Conservation (phyloP, 2,797 vertebrate genomes). For the Sebastes glaucus region DNA sequence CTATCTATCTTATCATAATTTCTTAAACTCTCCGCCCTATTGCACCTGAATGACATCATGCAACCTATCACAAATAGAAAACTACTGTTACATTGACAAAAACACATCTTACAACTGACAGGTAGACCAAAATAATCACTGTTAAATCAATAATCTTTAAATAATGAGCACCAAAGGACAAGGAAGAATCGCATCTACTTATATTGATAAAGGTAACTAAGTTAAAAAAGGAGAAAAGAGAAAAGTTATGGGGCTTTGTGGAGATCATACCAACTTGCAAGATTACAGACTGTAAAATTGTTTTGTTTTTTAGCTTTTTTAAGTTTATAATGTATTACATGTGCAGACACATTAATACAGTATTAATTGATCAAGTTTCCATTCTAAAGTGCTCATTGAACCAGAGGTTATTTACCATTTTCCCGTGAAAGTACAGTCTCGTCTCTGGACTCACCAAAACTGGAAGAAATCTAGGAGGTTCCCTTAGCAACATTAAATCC, state of each 20-base stretch:
- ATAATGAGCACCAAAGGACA: neutral
- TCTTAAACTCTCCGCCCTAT: rapidly evolving
- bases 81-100: neutral
- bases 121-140: neutral
- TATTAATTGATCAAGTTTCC: too few relatives aligned
- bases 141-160: neutral
- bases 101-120: neutral
- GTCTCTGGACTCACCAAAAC: too few relatives aligned
- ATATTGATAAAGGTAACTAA: neutral
- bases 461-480: too few relatives aligned
- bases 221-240: too few relatives aligned
- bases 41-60: neutral
- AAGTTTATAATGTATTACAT: neutral
- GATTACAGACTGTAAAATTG: too few relatives aligned
- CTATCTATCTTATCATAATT: too few relatives aligned
- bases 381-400: too few relatives aligned
- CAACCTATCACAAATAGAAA: neutral
- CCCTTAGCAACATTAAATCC: too few relatives aligned
- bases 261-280: too few relatives aligned
- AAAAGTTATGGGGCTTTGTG: too few relatives aligned
- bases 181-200: neutral
- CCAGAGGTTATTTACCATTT: too few relatives aligned
- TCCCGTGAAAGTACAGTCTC: too few relatives aligned
- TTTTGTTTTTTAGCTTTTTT: neutral
- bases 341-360: neutral